A percentile compares a stretch with the other conserved stretches of the same genome.
phyloP scores from a whole-genome alignment of 2,888 invertebrate genomes.

The Xanthorhoe designata region DNA sequence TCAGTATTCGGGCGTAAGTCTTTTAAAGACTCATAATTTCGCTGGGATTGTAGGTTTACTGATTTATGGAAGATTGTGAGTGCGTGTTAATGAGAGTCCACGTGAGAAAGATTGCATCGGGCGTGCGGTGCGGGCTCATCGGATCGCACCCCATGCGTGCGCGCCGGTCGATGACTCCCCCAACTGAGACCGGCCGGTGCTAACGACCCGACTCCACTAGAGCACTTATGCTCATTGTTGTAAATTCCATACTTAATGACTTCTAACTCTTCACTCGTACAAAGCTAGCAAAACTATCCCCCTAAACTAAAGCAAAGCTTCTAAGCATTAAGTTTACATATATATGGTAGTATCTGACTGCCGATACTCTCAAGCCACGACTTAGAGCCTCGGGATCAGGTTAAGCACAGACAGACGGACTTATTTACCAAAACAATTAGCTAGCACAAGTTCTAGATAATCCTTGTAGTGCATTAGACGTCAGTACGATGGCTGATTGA shows the following conservation, averaged over 20 bases:
- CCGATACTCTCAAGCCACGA: too few species aligned
- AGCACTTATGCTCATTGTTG: conserved; percentile 40
- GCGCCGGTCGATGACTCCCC: conserved; percentile 77
- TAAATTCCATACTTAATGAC: conserved; percentile 22
- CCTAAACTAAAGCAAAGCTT: too few species aligned
- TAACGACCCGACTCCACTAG: conserved; percentile 69
- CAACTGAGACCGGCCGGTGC: conserved; percentile 62
- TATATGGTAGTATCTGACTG: too few species aligned
- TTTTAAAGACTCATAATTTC: conserved; percentile 5
- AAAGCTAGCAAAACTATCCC: background rate
- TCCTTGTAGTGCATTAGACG: too few species aligned
- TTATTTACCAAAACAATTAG: too few species aligned
- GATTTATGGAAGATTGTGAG: conserved; percentile 4
- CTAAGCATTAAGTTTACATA: too few species aligned
- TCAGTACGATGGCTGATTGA: too few species aligned
- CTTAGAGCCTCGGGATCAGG: too few species aligned
- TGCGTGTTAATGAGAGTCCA: conserved; percentile 19
- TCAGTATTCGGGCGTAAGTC: too few species aligned
- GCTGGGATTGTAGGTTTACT: background rate
- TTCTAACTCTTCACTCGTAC: background rate
- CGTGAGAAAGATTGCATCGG: conserved; percentile 28
- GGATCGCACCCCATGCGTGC: conserved; percentile 62
- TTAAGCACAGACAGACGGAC: too few species aligned
- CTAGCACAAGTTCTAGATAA: too few species aligned
- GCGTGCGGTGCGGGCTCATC: conserved; percentile 51